Conservation (phyloP, 1,140 invertebrate species). For the Metopolophium dirhodum region DNA sequence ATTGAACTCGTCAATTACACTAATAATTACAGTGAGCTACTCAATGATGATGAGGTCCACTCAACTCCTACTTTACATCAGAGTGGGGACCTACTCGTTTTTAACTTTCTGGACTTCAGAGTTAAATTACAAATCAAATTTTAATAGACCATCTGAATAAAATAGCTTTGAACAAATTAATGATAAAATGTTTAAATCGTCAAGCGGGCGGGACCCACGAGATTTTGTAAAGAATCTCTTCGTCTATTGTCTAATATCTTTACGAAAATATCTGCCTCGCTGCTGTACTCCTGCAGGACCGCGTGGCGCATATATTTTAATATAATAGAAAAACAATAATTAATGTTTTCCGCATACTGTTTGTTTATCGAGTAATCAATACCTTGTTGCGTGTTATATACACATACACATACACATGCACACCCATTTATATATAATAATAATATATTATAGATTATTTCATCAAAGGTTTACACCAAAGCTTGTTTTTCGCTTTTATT, state of each 20-base stretch:
- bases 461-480: not conserved
- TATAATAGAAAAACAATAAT: not conserved
- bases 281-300: not conserved
- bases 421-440: not conserved
- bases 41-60: too few relatives aligned
- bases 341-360: not conserved
- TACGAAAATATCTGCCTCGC: not conserved
- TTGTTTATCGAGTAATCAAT: not conserved
- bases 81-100: not conserved
- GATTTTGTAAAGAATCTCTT: not conserved
- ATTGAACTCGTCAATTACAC: too few relatives aligned
- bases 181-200: not conserved
- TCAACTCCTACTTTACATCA: too few relatives aligned
- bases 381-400: not conserved
- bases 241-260: not conserved
- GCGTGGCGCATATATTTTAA: not conserved
- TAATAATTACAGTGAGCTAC: too few relatives aligned
- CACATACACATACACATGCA: not conserved
- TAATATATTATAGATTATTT: not conserved
- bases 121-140: not conserved
- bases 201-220: not conserved
- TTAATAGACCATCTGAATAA: not conserved
- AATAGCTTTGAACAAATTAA: not conserved
- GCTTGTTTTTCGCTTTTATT: not conserved
- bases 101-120: not conserved